Evolutionary conservation across 2,113 vertebrate genomes (phyloP).

Genomic region (Agelaius tricolor): DNA sequence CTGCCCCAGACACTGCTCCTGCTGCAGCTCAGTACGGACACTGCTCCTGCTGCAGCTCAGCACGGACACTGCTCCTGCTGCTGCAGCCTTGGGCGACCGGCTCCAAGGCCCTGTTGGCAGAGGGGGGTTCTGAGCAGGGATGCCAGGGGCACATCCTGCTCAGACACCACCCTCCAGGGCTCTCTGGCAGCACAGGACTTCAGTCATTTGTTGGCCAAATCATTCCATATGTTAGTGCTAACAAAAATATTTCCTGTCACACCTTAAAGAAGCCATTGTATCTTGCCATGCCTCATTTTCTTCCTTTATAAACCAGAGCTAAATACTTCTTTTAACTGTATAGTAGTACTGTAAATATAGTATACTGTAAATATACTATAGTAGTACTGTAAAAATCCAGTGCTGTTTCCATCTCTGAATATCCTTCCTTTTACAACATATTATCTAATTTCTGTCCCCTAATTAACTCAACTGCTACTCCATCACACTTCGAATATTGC

Average conservation of each 20-base stretch:
- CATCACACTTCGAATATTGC: neutral
- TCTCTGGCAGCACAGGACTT: neutral
- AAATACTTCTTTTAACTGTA: neutral
- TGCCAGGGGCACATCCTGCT: neutral
- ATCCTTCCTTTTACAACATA: neutral
- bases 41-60: too few relatives aligned
- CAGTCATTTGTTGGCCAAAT: neutral
- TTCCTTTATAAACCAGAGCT: neutral
- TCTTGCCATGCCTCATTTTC: neutral
- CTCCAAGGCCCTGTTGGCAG: accelerated
- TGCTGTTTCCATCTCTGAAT: neutral
- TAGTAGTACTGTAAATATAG: neutral
- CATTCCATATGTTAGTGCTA: neutral
- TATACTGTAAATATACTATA: too few relatives aligned
- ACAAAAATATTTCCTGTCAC: neutral
- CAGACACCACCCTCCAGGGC: neutral
- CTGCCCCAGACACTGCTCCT: neutral
- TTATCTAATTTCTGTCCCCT: neutral
- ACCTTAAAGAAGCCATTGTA: neutral
- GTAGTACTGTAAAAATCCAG: neutral
- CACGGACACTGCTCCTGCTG: too few relatives aligned
- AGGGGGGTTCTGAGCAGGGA: neutral
- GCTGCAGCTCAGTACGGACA: too few relatives aligned
- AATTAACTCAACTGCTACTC: neutral
- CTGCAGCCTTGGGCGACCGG: accelerated